Conservation (phyloP, 2,888 invertebrate species). For the Tetragonisca angustula region DNA sequence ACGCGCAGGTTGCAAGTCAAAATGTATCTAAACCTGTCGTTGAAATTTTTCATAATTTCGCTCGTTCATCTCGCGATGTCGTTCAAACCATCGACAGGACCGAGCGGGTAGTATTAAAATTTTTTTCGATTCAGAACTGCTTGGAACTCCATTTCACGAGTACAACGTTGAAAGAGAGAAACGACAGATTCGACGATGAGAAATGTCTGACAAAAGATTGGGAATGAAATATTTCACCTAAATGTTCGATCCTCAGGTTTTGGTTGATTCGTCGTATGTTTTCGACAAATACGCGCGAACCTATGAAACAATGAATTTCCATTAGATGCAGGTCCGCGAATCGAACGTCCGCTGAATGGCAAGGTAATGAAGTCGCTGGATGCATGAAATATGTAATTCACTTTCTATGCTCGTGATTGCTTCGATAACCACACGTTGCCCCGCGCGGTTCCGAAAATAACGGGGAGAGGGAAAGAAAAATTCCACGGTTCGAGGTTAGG, state of each 20-base stretch:
- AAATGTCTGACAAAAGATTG: no score
- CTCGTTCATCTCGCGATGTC: not conserved
- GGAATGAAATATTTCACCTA: no score
- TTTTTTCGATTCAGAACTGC: no score
- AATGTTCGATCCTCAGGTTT: no score
- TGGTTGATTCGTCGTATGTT: not conserved
- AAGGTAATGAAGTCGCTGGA: not conserved
- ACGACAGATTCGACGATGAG: no score
- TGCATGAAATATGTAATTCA: slow-evolving; percentile 19
- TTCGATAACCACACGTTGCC: slow-evolving; percentile 1
- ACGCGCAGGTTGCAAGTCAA: slow-evolving; percentile 1
- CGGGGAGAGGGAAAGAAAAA: not conserved
- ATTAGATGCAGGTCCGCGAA: not conserved
- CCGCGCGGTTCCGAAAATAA: slow-evolving; percentile 9
- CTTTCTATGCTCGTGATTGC: slow-evolving; percentile 5
- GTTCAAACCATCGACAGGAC: no score
- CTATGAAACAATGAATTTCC: not conserved
- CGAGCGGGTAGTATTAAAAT: no score
- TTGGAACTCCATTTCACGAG: no score
- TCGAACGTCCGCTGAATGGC: not conserved
- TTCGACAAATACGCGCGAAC: not conserved
- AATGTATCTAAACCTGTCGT: not conserved
- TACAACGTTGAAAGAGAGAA: no score
- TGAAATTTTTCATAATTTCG: not conserved
- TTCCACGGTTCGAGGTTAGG: slow-evolving; percentile 22